Evolutionary conservation across 2,888 invertebrate genomes (phyloP), one percentile per base, ranked within the genome.

Genomic region (Cordylochernes scorpioides): DNA sequence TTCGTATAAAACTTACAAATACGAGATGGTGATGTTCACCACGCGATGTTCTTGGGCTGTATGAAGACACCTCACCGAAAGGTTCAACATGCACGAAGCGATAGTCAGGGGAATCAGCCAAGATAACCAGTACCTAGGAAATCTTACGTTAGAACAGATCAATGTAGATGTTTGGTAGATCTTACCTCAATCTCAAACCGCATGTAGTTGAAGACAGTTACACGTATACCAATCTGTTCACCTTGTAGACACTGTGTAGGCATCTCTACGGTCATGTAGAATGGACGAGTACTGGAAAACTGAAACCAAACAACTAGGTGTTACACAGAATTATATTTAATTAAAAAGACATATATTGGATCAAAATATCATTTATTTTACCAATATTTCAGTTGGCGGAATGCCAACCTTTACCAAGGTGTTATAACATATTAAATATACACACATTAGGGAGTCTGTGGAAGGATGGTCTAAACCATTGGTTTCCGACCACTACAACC

Each of bases 21-120:
- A 86, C 67, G 51, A 86, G 74, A 58, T 86, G 84, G 53, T 91
- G 88, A 56, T 86, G 84, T 53, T 88, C 84, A 33, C 86, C 86
- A 49, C 65, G 71, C 2, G 78, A 74, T 3, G 80, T 80, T 36
- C 75, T 63, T 1, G 88, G 86, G 53, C 70, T 73, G 55, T 86
- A 88, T 0, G 84, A 75, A 1, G 26, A 15, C 28, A 73, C 74
- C 30, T 73, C 68, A 30, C 82, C 82, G 45, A 73, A 67, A 45
- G 73, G 68, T 51, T 80, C 82, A 5, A 84, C 82, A 45, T 84
- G 80, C 7, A 57, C 51, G 42, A 55, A 53, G 34, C 49, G 44
- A 52, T 84, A 86, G 49, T 80, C 71, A 0, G 63, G 64, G 12
- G 82, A 82, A 27, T 68, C 69, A 26, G 67, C 64, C 17, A 88